These are phyloP conservation scores for Sialia sialis DNA, from an alignment of 2,113 vertebrate genomes.

Conservation along the genomic window DNA sequence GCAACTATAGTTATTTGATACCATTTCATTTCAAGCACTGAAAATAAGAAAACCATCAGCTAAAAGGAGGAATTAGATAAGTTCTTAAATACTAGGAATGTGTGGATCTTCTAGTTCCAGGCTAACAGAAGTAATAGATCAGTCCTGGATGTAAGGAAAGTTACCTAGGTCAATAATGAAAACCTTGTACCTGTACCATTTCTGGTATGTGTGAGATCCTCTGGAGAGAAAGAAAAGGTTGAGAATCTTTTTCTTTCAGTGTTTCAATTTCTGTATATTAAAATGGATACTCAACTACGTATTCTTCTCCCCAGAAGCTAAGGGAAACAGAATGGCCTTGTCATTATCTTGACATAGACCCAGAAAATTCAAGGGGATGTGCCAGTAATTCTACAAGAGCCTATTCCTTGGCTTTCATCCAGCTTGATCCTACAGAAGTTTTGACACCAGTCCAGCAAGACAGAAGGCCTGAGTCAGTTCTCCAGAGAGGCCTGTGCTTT, in stretches of 20 bases:
- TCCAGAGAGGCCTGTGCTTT: constrained; percentile 46
- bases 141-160: background rate
- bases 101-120: background rate
- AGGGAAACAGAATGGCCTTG: constrained; percentile 65
- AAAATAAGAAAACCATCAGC: background rate
- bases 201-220: background rate
- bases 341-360: constrained; percentile 67
- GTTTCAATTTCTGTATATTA: background rate
- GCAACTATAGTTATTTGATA: background rate
- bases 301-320: constrained; percentile 12
- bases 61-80: background rate
- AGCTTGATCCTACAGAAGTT: constrained; percentile 65
- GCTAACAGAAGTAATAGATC: background rate
- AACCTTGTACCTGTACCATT: background rate
- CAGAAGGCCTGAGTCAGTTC: constrained; percentile 65
- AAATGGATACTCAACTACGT: background rate
- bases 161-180: background rate
- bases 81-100: background rate
- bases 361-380: constrained; percentile 58
- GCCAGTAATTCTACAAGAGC: constrained; percentile 62
- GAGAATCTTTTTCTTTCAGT: background rate
- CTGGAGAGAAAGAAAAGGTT: background rate
- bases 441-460: constrained; percentile 62
- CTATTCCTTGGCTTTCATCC: constrained; percentile 48
- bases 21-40: background rate